Percentiles rank a stretch among this genome's conserved stretches.
These are phyloP conservation scores for Clarias batrachus DNA, from an alignment of 2,113 vertebrate species.

Conservation along the genomic window DNA sequence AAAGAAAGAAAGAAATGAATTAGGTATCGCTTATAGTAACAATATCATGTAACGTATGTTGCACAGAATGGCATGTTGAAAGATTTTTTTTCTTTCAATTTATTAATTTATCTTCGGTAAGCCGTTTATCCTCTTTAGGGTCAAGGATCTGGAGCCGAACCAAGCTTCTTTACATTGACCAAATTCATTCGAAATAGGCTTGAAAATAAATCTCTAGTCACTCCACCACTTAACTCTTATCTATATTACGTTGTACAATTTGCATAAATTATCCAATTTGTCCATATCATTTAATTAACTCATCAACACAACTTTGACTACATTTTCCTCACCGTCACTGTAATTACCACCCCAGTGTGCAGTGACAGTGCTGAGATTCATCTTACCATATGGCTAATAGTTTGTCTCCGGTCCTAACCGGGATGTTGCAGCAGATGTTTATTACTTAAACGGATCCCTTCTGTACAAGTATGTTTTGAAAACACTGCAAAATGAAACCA, in stretches of 20 bases:
- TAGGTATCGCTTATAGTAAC: neutral
- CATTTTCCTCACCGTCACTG: slow-evolving; percentile 33
- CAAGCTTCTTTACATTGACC: slow-evolving; percentile 1
- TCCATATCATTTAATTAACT: slow-evolving; percentile 51
- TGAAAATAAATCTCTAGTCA: slow-evolving; percentile 15
- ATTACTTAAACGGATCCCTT: slow-evolving; percentile 22
- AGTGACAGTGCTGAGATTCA: slow-evolving; percentile 33
- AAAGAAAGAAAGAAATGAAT: neutral
- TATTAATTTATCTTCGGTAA: neutral
- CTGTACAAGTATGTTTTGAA: neutral
- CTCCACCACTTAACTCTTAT: slow-evolving; percentile 30
- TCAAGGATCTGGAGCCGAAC: neutral
- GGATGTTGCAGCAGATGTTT: slow-evolving; percentile 41
- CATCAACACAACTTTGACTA: slow-evolving; percentile 47
- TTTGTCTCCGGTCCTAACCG: slow-evolving; percentile 39
- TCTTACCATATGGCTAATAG: slow-evolving; percentile 38
- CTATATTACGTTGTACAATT: slow-evolving; percentile 14
- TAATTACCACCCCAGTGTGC: slow-evolving; percentile 49
- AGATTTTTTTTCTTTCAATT: neutral
- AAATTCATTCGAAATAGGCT: slow-evolving; percentile 22
- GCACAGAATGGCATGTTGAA: neutral
- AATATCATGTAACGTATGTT: neutral
- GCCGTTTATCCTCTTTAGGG: neutral
- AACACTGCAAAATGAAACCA: neutral
- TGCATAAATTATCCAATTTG: slow-evolving; percentile 47